phyloP scores from a whole-genome alignment of 2,113 vertebrate species.

The Heteronetta atricapilla region DNA sequence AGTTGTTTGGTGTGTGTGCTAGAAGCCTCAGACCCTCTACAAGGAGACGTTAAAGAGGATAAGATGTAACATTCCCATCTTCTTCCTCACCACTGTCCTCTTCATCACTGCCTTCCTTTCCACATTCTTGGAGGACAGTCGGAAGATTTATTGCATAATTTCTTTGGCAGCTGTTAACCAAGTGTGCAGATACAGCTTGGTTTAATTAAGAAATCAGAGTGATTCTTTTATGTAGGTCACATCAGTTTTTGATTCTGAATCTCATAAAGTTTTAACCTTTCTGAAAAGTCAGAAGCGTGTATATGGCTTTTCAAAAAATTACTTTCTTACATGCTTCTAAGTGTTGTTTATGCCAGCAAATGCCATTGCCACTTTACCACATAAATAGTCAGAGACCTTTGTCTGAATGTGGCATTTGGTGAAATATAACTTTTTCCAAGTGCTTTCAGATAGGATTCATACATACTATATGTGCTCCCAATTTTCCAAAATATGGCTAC shows the following conservation, averaged over 20 bases:
- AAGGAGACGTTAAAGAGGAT: neutral
- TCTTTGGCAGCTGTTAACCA: conserved; percentile 69
- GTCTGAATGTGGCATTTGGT: conserved; percentile 29
- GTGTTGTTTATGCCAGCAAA: conserved; percentile 22
- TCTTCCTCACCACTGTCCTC: neutral
- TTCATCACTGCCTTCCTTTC: conserved; percentile 16
- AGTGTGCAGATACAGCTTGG: conserved; percentile 76
- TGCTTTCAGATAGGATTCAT: conserved; percentile 12
- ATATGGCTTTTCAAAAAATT: conserved; percentile 13
- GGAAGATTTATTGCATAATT: conserved; percentile 79
- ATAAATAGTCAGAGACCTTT: conserved; percentile 38
- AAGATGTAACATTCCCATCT: neutral
- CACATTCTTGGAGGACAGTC: conserved; percentile 73
- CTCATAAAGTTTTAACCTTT: conserved; percentile 71
- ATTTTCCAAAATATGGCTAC: neutral
- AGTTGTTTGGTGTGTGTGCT: conserved; percentile 2
- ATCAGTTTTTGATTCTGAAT: conserved; percentile 81
- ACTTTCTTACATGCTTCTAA: conserved; percentile 8
- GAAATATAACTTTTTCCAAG: neutral
- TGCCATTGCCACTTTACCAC: neutral
- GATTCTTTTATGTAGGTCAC: conserved; percentile 82
- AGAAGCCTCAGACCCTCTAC: neutral
- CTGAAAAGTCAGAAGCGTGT: conserved; percentile 69
- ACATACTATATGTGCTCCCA: neutral
- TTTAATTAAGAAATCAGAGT: conserved; percentile 82